phyloP scores from a whole-genome alignment of 2,888 invertebrate species.

The Hemistola chrysoprasaria region DNA sequence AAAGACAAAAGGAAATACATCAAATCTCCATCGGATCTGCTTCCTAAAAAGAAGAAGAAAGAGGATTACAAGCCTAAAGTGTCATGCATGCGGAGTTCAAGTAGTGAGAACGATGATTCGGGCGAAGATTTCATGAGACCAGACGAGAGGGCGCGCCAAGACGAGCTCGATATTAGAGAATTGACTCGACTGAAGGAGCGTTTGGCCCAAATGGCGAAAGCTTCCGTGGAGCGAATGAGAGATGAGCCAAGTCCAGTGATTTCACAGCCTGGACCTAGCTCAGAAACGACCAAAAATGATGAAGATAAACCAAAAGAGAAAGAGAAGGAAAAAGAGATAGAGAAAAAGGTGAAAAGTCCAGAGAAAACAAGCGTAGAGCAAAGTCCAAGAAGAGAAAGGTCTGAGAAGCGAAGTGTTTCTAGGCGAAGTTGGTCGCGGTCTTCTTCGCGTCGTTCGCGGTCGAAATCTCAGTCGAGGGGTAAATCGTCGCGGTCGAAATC shows the following conservation, averaged over 20 bases:
- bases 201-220: slow-evolving; percentile 87
- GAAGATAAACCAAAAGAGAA: slow-evolving; percentile 1
- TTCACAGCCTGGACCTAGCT: slow-evolving; percentile 30
- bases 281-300: slow-evolving; percentile 1
- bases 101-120: slow-evolving; percentile 80
- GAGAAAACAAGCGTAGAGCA: slow-evolving; percentile 28
- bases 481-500: no score
- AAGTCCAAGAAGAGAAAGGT: slow-evolving; percentile 45
- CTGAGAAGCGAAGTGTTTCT: slow-evolving; percentile 43
- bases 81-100: slow-evolving; percentile 82
- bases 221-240: slow-evolving; percentile 56
- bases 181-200: slow-evolving; percentile 85
- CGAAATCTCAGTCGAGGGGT: slow-evolving; percentile 16
- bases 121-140: slow-evolving; percentile 78
- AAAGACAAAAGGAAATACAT: slow-evolving; percentile 79
- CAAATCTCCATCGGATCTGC: slow-evolving; percentile 64
- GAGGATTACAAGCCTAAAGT: slow-evolving; percentile 55
- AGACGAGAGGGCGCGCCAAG: slow-evolving; percentile 76
- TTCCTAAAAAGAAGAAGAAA: slow-evolving; percentile 53
- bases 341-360: slow-evolving; percentile 15
- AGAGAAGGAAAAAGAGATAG: slow-evolving; percentile 34
- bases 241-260: slow-evolving; percentile 53
- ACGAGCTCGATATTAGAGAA: slow-evolving; percentile 84
- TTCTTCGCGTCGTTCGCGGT: slow-evolving; percentile 55
- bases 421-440: slow-evolving; percentile 59